These are phyloP conservation scores for Conistra vaccinii DNA, from an alignment of 2,888 invertebrate genomes.

Conservation along the genomic window DNA sequence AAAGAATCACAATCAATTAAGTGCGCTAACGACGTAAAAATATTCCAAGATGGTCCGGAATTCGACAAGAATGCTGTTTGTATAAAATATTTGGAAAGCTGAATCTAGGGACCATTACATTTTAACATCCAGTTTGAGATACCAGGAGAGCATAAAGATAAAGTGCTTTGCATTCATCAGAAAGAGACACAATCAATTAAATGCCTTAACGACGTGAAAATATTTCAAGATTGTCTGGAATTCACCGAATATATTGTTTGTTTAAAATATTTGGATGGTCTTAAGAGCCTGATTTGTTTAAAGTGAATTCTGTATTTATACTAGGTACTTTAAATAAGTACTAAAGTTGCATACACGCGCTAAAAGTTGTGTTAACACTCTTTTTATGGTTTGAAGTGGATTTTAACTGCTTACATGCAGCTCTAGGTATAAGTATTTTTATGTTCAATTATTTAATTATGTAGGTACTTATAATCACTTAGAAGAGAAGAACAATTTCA, in stretches of 20 bases:
- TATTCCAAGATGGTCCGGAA: conserved; percentile 4
- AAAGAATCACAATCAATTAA: no score
- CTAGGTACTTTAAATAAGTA: neutral
- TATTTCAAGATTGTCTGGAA: conserved; percentile 8
- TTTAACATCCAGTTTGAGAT: conserved; percentile 12
- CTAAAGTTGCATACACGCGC: neutral
- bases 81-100: conserved; percentile 22
- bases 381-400: conserved; percentile 7
- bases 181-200: conserved; percentile 36
- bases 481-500: no score
- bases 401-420: no score
- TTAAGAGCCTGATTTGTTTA: conserved; percentile 39
- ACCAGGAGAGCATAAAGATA: conserved; percentile 39
- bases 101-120: conserved; percentile 12
- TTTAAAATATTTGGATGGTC: conserved; percentile 40
- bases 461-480: no score
- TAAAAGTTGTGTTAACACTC: conserved; percentile 24
- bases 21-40: neutral
- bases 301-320: conserved; percentile 8
- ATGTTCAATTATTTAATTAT: no score
- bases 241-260: conserved; percentile 37
- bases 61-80: conserved; percentile 1
- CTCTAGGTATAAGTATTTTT: no score
- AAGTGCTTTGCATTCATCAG: conserved; percentile 22
- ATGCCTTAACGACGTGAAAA: conserved; percentile 26